These are phyloP conservation scores for Petromus typicus DNA, from an alignment of 2,113 vertebrate species.

Conservation along the genomic window DNA sequence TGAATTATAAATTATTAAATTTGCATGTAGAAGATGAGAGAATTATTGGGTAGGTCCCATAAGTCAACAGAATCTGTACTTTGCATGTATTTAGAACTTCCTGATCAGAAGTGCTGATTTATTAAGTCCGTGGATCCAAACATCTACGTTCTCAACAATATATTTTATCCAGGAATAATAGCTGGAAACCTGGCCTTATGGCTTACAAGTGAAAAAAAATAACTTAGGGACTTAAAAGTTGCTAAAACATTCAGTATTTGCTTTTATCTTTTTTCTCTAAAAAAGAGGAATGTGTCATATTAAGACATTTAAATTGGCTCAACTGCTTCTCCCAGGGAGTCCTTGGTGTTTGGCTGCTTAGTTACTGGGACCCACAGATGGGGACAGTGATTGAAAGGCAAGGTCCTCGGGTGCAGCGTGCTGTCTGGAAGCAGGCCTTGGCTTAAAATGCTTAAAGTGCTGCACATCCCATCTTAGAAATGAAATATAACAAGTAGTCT, in stretches of 20 bases:
- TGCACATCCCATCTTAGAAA: not conserved
- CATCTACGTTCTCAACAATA: slow-evolving; percentile 36
- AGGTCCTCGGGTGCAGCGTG: not conserved
- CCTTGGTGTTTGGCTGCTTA: slow-evolving; percentile 58
- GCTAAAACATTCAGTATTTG: slow-evolving; percentile 38
- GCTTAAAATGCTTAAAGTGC: slow-evolving; percentile 5
- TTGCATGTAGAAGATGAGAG: not conserved
- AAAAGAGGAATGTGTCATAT: slow-evolving; percentile 31
- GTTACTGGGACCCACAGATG: slow-evolving; percentile 1
- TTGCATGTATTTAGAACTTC: slow-evolving; percentile 25
- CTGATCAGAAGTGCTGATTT: not conserved
- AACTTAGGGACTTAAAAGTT: not conserved
- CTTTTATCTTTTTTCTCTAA: slow-evolving; percentile 35
- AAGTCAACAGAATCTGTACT: not conserved
- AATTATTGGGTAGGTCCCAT: not conserved
- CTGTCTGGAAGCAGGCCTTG: slow-evolving; percentile 40
- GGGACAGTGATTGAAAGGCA: not conserved
- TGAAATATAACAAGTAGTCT: slow-evolving; percentile 55
- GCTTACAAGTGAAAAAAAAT: not conserved
- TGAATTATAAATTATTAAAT: not conserved
- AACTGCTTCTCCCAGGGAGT: slow-evolving; percentile 34
- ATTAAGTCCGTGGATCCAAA: not conserved
- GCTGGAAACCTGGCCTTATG: slow-evolving; percentile 9
- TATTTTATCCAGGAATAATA: not conserved
- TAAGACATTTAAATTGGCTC: slow-evolving; percentile 53